Percentiles rank a stretch among this genome's conserved stretches.
phyloP scores from a whole-genome alignment of 2,888 invertebrate genomes.

The Heliconius sara region DNA sequence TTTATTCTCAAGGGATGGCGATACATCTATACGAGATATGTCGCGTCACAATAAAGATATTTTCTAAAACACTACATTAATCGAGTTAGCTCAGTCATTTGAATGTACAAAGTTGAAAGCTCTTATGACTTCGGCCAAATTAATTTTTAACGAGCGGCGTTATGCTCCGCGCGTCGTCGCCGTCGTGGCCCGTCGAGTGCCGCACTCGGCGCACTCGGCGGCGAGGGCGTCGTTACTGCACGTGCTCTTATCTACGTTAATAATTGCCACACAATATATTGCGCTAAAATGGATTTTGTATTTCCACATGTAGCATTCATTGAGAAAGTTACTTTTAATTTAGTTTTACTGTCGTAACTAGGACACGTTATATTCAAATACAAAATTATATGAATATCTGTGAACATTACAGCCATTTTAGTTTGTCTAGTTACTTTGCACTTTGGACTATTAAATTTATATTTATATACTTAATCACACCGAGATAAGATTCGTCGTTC shows the following conservation, averaged over 20 bases:
- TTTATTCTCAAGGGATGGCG: no score
- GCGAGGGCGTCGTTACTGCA: constrained; percentile 4
- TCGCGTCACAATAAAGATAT: no score
- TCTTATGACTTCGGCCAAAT: constrained; percentile 1
- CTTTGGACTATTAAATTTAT: no score
- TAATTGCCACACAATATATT: constrained; percentile 9
- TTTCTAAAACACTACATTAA: neutral
- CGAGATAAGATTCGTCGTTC: no score
- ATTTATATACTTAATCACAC: no score
- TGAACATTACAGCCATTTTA: neutral
- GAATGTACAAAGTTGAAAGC: constrained; percentile 1
- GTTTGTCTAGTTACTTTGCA: no score
- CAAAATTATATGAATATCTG: neutral
- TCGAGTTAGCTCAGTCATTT: constrained; percentile 9
- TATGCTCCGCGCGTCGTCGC: neutral
- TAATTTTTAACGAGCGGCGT: constrained; percentile 19
- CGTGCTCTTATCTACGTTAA: constrained; percentile 9
- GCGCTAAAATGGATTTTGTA: neutral
- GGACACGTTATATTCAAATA: neutral
- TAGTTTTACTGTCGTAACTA: neutral
- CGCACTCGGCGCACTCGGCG: constrained; percentile 7
- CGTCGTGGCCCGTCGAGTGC: constrained; percentile 2
- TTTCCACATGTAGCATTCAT: neutral
- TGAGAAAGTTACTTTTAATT: neutral
- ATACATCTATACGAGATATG: no score